Evolutionary conservation across 30 jellyfish, hydroid and myxozoan species (phyloP), one percentile per base, ranked within the genome.

Genomic region (Turritopsis dohrnii): DNA sequence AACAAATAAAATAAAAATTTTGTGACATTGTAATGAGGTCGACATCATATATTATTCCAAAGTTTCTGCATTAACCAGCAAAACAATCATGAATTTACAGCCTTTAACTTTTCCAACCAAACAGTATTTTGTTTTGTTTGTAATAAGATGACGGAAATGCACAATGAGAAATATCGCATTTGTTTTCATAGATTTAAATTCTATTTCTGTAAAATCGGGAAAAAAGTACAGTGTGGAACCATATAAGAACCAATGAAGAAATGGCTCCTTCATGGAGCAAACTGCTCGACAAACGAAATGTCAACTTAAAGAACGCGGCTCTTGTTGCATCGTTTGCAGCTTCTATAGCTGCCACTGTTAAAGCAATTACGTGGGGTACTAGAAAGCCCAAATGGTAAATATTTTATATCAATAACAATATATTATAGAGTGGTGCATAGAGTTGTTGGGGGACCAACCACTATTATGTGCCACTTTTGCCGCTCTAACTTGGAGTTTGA

Each of bases 241-340:
- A 27, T 9, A 27, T 9, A n/a, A n/a, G 4, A 69, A 23, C 9
- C 28, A 53, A 87, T n/a, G n/a, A n/a, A n/a, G n/a, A 83, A 66
- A 92, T 92, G 98, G 98, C 98, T 52, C 98, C 98, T 24, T 77
- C 31, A 72, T 88, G 95, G 96, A 92, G 98, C 92, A 92, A 92
- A 89, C 69, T 92, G 65, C 74, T 87, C 19, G 52, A 54, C 27
- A 53, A 82, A 53, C 79, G 71, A 80, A 90, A 92, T 52, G 27
- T 88, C 8, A 76, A 88, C 30, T 71, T 85, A 24, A 88, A 80
- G 76, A 92, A 92, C 80, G 71, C 81, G 0, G 85, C 87, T 7
- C 74, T 92, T 31, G 95, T 88, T 9, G 71, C 92, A 72, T 92
- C 98, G 28, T 24, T 88, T 71, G 95, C 94, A 23, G 71, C 86